Percentiles rank a stretch among this genome's conserved stretches.
These are phyloP conservation scores for Malthinus seriepunctatus DNA, from an alignment of 2,888 invertebrate genomes.

Conservation along the genomic window DNA sequence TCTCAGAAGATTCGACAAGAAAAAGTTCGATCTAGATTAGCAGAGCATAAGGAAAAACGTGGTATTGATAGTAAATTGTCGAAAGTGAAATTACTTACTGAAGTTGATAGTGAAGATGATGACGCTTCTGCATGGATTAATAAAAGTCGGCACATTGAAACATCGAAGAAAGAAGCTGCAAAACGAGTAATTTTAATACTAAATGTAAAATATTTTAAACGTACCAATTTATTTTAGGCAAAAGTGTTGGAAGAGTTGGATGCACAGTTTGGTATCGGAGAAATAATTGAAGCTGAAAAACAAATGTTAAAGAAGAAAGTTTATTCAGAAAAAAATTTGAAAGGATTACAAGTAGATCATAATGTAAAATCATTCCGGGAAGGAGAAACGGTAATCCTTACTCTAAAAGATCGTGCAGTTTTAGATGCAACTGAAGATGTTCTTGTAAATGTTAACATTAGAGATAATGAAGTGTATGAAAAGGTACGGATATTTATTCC, in stretches of 20 bases:
- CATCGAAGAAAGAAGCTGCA: slow-evolving; percentile 83
- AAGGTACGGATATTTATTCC: slow-evolving; percentile 58
- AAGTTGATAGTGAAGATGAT: slow-evolving; percentile 73
- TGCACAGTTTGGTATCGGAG: slow-evolving; percentile 88
- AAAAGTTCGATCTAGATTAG: slow-evolving; percentile 79
- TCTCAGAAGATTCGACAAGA: slow-evolving; percentile 75
- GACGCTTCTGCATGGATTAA: slow-evolving; percentile 81
- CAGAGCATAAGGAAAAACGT: slow-evolving; percentile 78
- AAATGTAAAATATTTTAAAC: neutral
- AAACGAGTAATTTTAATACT: slow-evolving; percentile 63
- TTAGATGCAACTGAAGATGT: slow-evolving; percentile 86
- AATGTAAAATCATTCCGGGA: slow-evolving; percentile 70
- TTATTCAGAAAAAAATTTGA: slow-evolving; percentile 73
- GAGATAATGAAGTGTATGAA: slow-evolving; percentile 82
- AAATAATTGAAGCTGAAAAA: slow-evolving; percentile 80
- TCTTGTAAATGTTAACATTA: slow-evolving; percentile 87
- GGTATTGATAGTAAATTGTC: slow-evolving; percentile 70
- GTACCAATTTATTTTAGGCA: slow-evolving; percentile 62
- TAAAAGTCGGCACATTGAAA: slow-evolving; percentile 74
- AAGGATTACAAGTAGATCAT: slow-evolving; percentile 87
- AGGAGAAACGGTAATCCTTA: slow-evolving; percentile 85
- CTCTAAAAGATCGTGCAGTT: slow-evolving; percentile 90
- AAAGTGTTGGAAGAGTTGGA: slow-evolving; percentile 94
- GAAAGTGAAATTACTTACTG: slow-evolving; percentile 66
- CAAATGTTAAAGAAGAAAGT: slow-evolving; percentile 60